Evolutionary conservation across 2,888 invertebrate species (phyloP).

Genomic region (Dioctria linearis): DNA sequence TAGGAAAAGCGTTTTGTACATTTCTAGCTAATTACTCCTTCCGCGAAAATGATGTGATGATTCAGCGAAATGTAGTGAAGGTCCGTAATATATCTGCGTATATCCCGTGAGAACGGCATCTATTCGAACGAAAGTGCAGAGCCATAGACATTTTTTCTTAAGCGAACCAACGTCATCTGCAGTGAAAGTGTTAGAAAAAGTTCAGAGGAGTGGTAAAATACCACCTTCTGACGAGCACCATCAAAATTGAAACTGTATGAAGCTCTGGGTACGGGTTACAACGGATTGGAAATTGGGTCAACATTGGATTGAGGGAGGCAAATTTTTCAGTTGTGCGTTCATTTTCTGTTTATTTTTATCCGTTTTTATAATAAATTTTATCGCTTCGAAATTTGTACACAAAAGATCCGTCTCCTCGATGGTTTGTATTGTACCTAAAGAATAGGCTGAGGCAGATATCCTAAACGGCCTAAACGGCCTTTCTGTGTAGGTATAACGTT

Average conservation of each 20-base stretch:
- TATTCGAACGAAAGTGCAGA: background rate
- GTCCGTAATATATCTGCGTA: no score
- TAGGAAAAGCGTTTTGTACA: background rate
- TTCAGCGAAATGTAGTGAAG: background rate
- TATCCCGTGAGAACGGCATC: background rate
- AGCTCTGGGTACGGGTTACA: constrained; percentile 4
- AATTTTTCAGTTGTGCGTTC: constrained; percentile 12
- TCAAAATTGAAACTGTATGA: constrained; percentile 20
- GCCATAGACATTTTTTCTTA: background rate
- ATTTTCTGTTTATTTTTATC: constrained; percentile 3
- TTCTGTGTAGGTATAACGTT: background rate
- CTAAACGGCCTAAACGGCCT: background rate
- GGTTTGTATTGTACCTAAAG: no score
- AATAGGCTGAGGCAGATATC: background rate
- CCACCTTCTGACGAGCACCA: background rate
- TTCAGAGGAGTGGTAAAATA: background rate
- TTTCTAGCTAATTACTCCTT: background rate
- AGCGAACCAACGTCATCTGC: background rate
- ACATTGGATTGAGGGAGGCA: constrained; percentile 16
- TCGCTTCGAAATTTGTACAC: background rate
- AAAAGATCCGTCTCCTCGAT: no score
- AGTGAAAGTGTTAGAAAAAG: constrained; percentile 23
- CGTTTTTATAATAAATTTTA: background rate
- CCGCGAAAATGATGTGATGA: background rate
- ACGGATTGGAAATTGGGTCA: constrained; percentile 31